These are phyloP conservation scores for Malacoraja senta DNA, from an alignment of 2,797 vertebrate species.

Conservation along the genomic window DNA sequence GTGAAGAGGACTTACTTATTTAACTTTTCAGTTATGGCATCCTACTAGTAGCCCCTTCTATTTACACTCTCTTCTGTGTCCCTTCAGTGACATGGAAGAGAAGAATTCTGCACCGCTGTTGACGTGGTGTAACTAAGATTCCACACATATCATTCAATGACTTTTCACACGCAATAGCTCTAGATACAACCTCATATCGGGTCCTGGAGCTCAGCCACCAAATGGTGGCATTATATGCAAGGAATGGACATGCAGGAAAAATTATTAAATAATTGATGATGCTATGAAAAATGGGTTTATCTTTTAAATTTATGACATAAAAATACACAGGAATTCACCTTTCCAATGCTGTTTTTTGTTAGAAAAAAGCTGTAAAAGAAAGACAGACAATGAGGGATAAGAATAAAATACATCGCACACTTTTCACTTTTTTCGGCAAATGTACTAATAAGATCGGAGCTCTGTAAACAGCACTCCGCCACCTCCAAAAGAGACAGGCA, in stretches of 20 bases:
- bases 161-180: too few relatives aligned
- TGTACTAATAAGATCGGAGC: background rate
- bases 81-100: background rate
- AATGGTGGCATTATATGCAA: background rate
- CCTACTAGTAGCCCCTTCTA: background rate
- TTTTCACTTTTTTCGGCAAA: background rate
- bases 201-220: background rate
- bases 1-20: too few relatives aligned
- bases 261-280: too few relatives aligned
- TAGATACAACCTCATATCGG: background rate
- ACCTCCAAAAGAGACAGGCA: background rate
- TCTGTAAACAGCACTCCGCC: background rate
- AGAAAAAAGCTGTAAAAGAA: slow-evolving; percentile 81
- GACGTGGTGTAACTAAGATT: too few relatives aligned
- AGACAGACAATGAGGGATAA: background rate
- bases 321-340: slow-evolving; percentile 60
- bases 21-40: background rate
- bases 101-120: too few relatives aligned
- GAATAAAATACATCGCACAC: background rate
- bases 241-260: too few relatives aligned
- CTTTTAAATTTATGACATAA: background rate
- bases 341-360: slow-evolving; percentile 75
- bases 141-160: too few relatives aligned
- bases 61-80: background rate
- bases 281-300: background rate